Evolutionary conservation across 1,140 invertebrate species (phyloP).

Genomic region (Venustaconcha ellipsiformis): DNA sequence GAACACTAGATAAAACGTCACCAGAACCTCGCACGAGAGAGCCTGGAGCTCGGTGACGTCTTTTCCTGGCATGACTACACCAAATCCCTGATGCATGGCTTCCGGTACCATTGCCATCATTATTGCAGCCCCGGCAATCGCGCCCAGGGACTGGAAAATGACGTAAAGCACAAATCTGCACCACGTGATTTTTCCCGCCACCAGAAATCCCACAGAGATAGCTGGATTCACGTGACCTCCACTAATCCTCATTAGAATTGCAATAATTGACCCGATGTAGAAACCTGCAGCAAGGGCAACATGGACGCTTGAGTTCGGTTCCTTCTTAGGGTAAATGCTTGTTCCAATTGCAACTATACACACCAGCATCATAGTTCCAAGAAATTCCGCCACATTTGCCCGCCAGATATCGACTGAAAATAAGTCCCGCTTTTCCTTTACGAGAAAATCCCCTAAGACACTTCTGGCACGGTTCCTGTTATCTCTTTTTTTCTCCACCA

Average conservation of each 20-base stretch:
- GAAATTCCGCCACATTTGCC: conserved; percentile 51
- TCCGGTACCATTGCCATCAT: conserved; percentile 38
- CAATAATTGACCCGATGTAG: conserved; percentile 48
- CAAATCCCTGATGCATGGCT: conserved; percentile 40
- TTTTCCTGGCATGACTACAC: conserved; percentile 36
- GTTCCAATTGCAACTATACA: conserved; percentile 41
- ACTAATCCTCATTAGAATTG: conserved; percentile 50
- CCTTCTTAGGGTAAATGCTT: conserved; percentile 13
- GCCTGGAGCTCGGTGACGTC: conserved; percentile 74
- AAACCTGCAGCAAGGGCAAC: conserved; percentile 45
- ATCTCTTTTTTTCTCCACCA: too few relatives aligned
- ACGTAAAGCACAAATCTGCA: conserved; percentile 76
- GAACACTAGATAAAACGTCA: conserved; percentile 89
- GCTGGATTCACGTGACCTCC: conserved; percentile 67
- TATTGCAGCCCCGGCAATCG: conserved; percentile 50
- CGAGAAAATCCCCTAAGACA: neutral
- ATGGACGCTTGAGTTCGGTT: conserved; percentile 18
- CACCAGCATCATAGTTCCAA: conserved; percentile 51
- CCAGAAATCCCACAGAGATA: conserved; percentile 60
- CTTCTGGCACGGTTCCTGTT: too few relatives aligned
- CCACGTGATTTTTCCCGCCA: conserved; percentile 82
- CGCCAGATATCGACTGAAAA: conserved; percentile 47
- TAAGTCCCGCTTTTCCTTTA: conserved; percentile 46
- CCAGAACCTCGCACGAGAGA: conserved; percentile 83
- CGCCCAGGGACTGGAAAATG: conserved; percentile 53